Percentiles rank a stretch among this genome's conserved stretches.
These are phyloP conservation scores for Holothuria leucospilota DNA, from an alignment of 53 echinoderm and acorn worm genomes.

Conservation along the genomic window DNA sequence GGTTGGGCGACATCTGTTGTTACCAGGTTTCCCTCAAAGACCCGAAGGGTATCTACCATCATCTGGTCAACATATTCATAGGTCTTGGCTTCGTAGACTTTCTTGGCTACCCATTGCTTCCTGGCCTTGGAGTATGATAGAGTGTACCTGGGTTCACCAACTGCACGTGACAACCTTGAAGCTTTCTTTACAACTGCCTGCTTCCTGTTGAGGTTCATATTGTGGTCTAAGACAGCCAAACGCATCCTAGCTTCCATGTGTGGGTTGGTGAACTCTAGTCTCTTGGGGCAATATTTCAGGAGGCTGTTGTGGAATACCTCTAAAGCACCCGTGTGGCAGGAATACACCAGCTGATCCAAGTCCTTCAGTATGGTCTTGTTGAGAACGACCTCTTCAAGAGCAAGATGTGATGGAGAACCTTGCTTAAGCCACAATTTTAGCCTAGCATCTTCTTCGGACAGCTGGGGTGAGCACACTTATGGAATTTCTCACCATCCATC, in stretches of 20 bases:
- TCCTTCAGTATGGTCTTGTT: conserved; percentile 46
- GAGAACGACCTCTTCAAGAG: conserved; percentile 33
- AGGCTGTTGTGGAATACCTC: conserved; percentile 61
- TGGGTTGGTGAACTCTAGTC: conserved; percentile 46
- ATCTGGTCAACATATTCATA: neutral
- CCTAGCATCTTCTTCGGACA: neutral
- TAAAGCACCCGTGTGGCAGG: conserved; percentile 66
- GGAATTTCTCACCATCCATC: conserved; percentile 28
- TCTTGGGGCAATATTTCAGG: conserved; percentile 61
- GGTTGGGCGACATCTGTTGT: neutral
- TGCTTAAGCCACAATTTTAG: conserved; percentile 50
- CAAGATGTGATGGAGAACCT: conserved; percentile 40
- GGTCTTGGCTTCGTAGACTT: neutral
- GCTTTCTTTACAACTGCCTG: conserved; percentile 15
- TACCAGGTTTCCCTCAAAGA: neutral
- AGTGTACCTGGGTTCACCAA: neutral
- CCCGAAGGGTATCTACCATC: neutral
- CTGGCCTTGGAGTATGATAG: neutral
- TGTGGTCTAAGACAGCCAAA: conserved; percentile 53
- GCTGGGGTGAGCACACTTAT: conserved; percentile 42
- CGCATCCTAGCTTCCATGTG: conserved; percentile 40
- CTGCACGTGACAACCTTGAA: neutral
- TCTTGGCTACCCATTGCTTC: neutral
- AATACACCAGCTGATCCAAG: conserved; percentile 35
- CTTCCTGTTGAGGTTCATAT: conserved; percentile 44